Percentiles rank a stretch among this genome's conserved stretches.
Evolutionary conservation across 2,797 vertebrate genomes (phyloP).

Genomic region (Cossypha polioptera): DNA sequence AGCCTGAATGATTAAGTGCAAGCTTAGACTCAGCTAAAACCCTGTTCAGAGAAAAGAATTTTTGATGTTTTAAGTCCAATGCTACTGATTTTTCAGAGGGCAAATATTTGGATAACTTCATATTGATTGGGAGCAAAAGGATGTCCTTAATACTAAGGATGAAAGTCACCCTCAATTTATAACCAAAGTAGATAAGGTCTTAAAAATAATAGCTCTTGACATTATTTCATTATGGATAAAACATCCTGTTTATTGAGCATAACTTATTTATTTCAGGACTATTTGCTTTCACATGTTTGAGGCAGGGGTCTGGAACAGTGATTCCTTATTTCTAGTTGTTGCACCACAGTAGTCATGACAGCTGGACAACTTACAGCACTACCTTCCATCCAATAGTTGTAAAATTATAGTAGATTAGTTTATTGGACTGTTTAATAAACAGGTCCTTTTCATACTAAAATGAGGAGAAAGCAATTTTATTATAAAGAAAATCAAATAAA

Average conservation of each 20-base stretch:
- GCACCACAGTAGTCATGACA: background rate
- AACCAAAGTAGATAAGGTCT: background rate
- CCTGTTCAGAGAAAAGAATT: background rate
- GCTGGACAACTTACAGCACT: background rate
- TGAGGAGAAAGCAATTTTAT: background rate
- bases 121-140: background rate
- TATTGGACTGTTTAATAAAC: background rate
- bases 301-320: background rate
- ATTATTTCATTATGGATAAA: background rate
- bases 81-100: background rate
- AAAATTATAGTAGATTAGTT: background rate
- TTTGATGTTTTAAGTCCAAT: background rate
- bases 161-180: background rate
- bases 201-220: background rate
- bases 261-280: background rate
- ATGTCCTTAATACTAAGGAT: background rate
- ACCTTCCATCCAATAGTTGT: background rate
- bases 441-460: background rate
- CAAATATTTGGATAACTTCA: background rate
- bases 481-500: background rate
- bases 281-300: background rate
- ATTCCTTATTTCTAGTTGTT: background rate
- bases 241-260: background rate
- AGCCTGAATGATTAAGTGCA: background rate
- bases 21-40: background rate